Evolutionary conservation across 1,140 invertebrate genomes (phyloP).

Genomic region (Drosophila malerkotliana): DNA sequence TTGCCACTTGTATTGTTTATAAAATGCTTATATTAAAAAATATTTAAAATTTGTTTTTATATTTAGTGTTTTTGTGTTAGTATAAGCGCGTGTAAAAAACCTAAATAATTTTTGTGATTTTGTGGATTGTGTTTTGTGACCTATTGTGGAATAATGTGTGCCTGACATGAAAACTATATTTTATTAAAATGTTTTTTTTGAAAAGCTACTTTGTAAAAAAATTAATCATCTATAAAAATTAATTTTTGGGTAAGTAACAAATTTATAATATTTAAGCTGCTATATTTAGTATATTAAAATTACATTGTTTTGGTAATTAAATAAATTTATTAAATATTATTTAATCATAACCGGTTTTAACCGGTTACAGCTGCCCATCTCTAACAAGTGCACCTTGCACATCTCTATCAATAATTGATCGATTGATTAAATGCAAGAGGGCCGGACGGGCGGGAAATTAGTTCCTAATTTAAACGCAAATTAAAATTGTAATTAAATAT

Average conservation of each 20-base stretch:
- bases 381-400: constrained; percentile 2
- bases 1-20: neutral
- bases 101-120: neutral
- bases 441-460: neutral
- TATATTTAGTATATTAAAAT: too few species aligned
- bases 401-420: constrained; percentile 23
- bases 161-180: neutral
- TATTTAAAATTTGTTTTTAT: neutral
- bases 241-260: neutral
- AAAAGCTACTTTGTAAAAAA: neutral
- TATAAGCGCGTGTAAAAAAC: neutral
- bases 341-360: neutral
- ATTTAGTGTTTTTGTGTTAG: neutral
- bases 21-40: neutral
- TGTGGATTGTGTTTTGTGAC: neutral
- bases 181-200: neutral
- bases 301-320: too few species aligned
- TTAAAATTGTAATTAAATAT: neutral
- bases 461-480: neutral
- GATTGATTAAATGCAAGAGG: constrained; percentile 3
- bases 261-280: too few species aligned
- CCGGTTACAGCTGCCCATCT: constrained; percentile 5
- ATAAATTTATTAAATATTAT: too few species aligned
- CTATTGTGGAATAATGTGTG: neutral
- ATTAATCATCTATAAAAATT: neutral